phyloP scores from a whole-genome alignment of 2,888 invertebrate genomes.

The Muschampia plurimacula region DNA sequence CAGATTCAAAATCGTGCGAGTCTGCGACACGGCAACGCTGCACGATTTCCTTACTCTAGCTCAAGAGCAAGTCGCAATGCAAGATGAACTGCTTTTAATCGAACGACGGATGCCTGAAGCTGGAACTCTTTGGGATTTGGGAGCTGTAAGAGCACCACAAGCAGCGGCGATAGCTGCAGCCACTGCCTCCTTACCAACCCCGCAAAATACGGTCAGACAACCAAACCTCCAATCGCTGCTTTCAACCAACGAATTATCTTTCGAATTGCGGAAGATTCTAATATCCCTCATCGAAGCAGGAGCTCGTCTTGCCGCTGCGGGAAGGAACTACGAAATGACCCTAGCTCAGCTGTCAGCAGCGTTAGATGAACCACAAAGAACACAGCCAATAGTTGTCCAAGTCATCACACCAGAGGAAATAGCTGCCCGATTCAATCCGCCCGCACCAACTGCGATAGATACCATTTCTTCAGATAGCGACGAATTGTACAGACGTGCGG shows the following conservation, averaged over 20 bases:
- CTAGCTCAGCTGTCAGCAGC: slow-evolving; percentile 71
- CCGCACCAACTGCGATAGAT: slow-evolving; percentile 43
- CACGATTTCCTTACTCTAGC: slow-evolving; percentile 73
- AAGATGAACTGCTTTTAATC: slow-evolving; percentile 72
- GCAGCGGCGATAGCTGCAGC: slow-evolving; percentile 73
- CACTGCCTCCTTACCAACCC: slow-evolving; percentile 69
- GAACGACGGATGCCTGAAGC: slow-evolving; percentile 73
- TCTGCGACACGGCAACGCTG: slow-evolving; percentile 67
- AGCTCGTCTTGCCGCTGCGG: slow-evolving; percentile 73
- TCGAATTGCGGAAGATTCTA: slow-evolving; percentile 72
- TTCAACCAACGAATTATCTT: slow-evolving; percentile 76
- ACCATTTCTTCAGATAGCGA: slow-evolving; percentile 45
- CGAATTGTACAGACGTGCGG: slow-evolving; percentile 64
- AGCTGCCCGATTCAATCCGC: slow-evolving; percentile 59
- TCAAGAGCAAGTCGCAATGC: slow-evolving; percentile 69
- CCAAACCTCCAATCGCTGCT: slow-evolving; percentile 76
- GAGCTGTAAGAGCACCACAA: slow-evolving; percentile 73
- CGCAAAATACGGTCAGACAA: slow-evolving; percentile 63
- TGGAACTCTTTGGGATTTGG: slow-evolving; percentile 74
- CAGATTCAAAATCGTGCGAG: slow-evolving; percentile 73
- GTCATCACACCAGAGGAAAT: slow-evolving; percentile 77
- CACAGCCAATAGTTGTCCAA: slow-evolving; percentile 60
- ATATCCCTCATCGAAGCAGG: slow-evolving; percentile 79
- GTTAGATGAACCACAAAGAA: slow-evolving; percentile 65
- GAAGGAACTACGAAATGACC: slow-evolving; percentile 72